Conservation (phyloP, 2,888 invertebrate genomes). For the Mactromeris polynyma region DNA sequence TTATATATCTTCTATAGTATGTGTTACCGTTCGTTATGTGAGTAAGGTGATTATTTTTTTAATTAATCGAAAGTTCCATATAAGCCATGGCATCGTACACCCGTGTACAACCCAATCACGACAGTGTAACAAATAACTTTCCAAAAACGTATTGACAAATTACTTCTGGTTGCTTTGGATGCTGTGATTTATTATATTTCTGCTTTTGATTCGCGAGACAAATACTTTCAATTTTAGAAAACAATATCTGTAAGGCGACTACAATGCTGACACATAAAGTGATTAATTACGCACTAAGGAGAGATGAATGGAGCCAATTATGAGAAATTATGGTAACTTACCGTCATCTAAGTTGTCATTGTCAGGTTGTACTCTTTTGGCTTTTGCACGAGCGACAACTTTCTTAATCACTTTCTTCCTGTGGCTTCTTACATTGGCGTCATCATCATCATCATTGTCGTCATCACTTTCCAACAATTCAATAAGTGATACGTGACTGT, state of each 20-base stretch:
- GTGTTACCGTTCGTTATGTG: no score
- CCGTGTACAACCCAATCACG: no score
- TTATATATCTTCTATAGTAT: no score
- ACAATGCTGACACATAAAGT: background rate
- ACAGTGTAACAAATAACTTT: no score
- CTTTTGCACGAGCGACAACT: background rate
- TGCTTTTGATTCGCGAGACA: background rate
- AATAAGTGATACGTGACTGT: background rate
- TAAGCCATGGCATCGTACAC: no score
- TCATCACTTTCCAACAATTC: background rate
- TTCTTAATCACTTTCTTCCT: background rate
- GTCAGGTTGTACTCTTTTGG: background rate
- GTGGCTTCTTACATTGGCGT: background rate
- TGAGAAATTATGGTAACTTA: background rate
- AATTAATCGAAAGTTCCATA: no score
- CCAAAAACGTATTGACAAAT: no score
- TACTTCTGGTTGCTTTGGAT: no score
- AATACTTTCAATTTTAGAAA: no score
- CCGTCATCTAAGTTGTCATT: background rate
- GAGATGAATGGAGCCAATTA: background rate
- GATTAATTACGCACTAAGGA: background rate
- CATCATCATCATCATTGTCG: background rate
- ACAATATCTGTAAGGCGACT: background rate
- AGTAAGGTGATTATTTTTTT: no score
- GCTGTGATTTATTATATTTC: no score